Evolutionary conservation across 53 echinoderm and acorn worm genomes (phyloP), one percentile per base, ranked within the genome.

Genomic region (Astropecten irregularis): DNA sequence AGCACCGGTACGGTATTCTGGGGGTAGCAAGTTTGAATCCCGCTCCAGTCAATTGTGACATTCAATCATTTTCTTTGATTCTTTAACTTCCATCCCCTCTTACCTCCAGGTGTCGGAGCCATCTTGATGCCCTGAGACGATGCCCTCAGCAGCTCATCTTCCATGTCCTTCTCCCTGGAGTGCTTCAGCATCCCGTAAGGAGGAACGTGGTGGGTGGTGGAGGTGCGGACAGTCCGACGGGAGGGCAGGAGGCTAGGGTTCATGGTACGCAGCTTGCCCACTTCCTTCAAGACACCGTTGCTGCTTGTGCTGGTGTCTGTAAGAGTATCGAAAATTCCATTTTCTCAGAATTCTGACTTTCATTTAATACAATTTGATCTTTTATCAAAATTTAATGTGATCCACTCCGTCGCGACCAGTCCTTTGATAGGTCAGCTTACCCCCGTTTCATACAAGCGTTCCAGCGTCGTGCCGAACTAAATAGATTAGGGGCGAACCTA

Each of bases 201-300:
- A 18, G 99, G 94, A n/a, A 90, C 86, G 74, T 92, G 89, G 82
- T 96, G 97, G 33, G 94, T 96, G 29, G 93, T 96, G 26, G 90
- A 89, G 3, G 91, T 89, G 40, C 55, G 71, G 7, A 19, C 9
- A 3, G 66, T 38, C 25, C 76, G 66, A 2, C 86, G 74, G 22
- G 74, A 51, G 0, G 86, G 74, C 20, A 73, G 69, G 10, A 64
- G 66, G 20, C 19, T 23, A 18, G 52, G 84, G 74, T 34, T 65
- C 56, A 92, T 69, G 18, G 40, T 60, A 20, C 61, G 88, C 37
- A 88, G 84, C 61, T 33, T 61, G 65, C 81, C 71, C 51, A 92
- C 88, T 62, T 85, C 92, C 11, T 42, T 52, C 70, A 88, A 71
- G 53, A 88, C 85, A 37, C 72, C 76, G 62, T 81, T 79, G 62